Conservation (phyloP, 1,140 invertebrate genomes). For the Drosophila asahinai region DNA sequence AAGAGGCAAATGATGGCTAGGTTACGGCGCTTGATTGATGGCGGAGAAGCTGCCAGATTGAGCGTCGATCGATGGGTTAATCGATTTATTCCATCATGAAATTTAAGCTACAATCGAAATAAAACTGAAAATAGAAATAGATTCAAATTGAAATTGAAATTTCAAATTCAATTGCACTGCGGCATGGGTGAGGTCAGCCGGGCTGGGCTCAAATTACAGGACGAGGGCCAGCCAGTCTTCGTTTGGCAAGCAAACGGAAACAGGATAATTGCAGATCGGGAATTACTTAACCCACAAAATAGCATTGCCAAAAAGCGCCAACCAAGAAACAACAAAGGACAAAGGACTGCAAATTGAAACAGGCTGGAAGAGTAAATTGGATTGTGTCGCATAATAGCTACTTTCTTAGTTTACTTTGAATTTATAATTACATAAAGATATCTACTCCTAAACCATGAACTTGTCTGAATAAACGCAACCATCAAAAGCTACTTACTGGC, state of each 20-base stretch:
- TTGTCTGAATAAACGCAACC: neutral
- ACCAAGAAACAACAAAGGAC: neutral
- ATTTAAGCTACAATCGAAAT: constrained; percentile 5
- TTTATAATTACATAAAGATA: no score
- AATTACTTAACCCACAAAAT: constrained; percentile 19
- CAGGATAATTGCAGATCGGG: constrained; percentile 17
- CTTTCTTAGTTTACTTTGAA: no score
- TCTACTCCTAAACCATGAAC: neutral
- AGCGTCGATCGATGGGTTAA: constrained; percentile 17
- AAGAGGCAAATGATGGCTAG: neutral
- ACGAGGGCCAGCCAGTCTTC: neutral
- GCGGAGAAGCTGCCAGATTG: constrained; percentile 21
- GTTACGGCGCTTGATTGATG: constrained; percentile 29
- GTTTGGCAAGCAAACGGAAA: neutral
- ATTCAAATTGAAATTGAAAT: neutral
- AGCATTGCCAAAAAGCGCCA: neutral
- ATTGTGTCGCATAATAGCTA: constrained; percentile 4
- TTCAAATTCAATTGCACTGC: constrained; percentile 12
- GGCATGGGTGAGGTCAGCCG: constrained; percentile 7
- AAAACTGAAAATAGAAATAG: neutral
- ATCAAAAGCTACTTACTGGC: no score
- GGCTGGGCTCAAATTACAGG: constrained; percentile 14
- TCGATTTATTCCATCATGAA: constrained; percentile 8
- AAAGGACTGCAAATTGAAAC: neutral
- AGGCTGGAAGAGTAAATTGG: neutral